These are phyloP conservation scores for Laticauda colubrina DNA, from an alignment of 2,113 vertebrate species.

Conservation along the genomic window DNA sequence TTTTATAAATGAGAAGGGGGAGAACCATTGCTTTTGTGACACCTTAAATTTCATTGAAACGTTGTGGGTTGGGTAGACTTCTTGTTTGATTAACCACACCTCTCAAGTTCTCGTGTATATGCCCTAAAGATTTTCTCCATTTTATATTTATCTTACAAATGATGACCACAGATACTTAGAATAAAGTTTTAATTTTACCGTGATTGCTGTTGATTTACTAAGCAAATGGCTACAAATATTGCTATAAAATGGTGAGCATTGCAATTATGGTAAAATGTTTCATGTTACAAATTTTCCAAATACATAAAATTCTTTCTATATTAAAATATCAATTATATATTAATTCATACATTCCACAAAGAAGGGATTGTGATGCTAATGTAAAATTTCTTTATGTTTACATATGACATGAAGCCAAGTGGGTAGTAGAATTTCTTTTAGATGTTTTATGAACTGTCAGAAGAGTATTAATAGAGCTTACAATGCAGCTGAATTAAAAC, in stretches of 20 bases:
- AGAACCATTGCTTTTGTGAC: neutral
- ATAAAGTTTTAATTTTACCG: neutral
- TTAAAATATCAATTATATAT: neutral
- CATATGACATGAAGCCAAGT: neutral
- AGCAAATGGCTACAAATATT: neutral
- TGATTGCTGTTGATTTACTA: neutral
- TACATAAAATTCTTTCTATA: neutral
- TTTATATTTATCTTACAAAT: neutral
- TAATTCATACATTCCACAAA: neutral
- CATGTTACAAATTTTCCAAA: neutral
- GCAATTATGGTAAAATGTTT: neutral
- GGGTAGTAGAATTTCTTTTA: neutral
- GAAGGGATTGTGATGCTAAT: neutral
- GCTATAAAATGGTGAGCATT: neutral
- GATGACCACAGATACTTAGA: neutral
- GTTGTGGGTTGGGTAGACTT: neutral
- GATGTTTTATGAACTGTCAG: neutral
- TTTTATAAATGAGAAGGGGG: neutral
- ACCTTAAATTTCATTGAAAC: neutral
- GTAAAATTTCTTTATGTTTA: neutral
- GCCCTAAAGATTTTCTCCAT: neutral
- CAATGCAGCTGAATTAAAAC: neutral
- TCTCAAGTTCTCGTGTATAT: neutral
- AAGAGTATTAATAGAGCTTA: neutral
- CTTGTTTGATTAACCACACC: neutral